Conservation (phyloP, 1,140 invertebrate genomes). For the Uloborus diversus region DNA sequence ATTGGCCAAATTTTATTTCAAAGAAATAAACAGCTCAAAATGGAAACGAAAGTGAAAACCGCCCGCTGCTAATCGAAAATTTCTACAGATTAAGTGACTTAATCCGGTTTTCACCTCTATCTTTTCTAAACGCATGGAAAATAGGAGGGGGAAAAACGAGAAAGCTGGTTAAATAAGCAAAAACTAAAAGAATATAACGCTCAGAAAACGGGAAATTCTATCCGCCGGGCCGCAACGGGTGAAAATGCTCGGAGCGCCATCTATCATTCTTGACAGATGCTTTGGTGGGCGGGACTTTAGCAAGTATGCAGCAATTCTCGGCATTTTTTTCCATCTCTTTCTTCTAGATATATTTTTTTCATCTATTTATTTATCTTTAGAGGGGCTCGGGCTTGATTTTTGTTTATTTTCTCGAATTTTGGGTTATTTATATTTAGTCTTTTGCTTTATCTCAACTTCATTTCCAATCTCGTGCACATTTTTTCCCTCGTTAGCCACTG, state of each 20-base stretch:
- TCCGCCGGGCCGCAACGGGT: constrained; percentile 7
- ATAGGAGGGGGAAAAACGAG: no score
- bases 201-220: neutral
- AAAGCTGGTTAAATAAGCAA: constrained; percentile 15
- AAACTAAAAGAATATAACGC: constrained; percentile 17
- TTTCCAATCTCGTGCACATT: constrained; percentile 1
- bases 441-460: neutral
- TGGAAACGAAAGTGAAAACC: no score
- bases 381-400: neutral
- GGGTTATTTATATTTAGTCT: neutral
- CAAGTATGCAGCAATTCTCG: neutral
- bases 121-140: neutral
- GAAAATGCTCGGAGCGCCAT: constrained; percentile 36
- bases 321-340: neutral
- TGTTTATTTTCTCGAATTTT: constrained; percentile 17
- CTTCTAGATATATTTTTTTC: constrained; percentile 7
- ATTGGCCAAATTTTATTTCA: no score
- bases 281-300: neutral
- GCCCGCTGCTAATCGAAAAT: no score
- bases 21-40: no score
- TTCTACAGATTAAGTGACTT: constrained; percentile 34
- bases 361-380: constrained; percentile 11
- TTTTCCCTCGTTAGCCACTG: neutral
- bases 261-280: constrained; percentile 41
- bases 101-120: constrained; percentile 21